Percentiles rank a stretch among this genome's conserved stretches.
phyloP scores from a whole-genome alignment of 2,888 invertebrate species.

The Sussaba pulchella region DNA sequence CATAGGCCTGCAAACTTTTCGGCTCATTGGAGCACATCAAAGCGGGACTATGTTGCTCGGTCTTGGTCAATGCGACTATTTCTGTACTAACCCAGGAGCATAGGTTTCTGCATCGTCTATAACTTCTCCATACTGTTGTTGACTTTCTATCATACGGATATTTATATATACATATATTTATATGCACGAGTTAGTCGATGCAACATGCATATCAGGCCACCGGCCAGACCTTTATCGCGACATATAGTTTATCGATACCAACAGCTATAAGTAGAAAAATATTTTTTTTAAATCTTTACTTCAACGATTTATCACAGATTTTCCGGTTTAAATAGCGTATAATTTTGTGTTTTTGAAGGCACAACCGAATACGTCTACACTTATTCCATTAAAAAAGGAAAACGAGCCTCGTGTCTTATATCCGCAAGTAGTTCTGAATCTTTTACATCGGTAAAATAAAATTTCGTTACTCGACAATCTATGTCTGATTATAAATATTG shows the following conservation, averaged over 20 bases:
- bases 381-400: no score
- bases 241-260: not conserved
- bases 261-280: not conserved
- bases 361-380: no score
- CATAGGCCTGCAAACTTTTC: conserved; percentile 70
- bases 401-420: no score
- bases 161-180: not conserved
- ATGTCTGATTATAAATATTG: no score
- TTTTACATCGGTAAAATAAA: no score
- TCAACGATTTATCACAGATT: no score
- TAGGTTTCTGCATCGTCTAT: conserved; percentile 12
- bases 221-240: conserved; percentile 5
- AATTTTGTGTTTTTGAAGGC: no score
- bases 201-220: conserved; percentile 17
- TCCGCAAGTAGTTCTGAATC: no score
- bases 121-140: conserved; percentile 2
- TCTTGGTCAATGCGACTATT: conserved; percentile 68
- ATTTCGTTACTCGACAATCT: no score
- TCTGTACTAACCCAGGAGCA: conserved; percentile 53
- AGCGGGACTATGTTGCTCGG: conserved; percentile 57
- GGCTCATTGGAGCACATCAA: conserved; percentile 75
- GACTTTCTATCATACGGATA: not conserved
- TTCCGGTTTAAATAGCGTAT: no score
- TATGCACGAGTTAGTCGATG: conserved; percentile 39
- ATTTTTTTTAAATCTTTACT: no score